These are phyloP conservation scores for Lateolabrax maculatus DNA, from an alignment of 2,797 vertebrate species.

Conservation along the genomic window DNA sequence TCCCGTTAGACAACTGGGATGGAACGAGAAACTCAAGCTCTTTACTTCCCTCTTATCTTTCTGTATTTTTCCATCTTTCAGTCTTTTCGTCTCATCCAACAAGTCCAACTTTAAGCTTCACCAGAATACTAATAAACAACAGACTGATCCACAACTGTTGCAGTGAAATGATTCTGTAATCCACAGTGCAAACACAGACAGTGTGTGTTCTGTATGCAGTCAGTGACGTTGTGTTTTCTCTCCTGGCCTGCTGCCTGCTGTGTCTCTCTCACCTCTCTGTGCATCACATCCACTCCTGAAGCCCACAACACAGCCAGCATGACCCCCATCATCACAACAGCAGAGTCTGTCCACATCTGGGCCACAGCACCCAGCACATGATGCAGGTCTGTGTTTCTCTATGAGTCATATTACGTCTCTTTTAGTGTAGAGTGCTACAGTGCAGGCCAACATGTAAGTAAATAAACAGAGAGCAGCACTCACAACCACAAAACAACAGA, in stretches of 20 bases:
- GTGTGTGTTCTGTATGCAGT: constrained; percentile 4
- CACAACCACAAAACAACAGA: constrained; percentile 8
- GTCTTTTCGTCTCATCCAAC: too few relatives aligned
- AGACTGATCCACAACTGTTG: not conserved
- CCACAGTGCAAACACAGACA: constrained; percentile 12
- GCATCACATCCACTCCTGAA: too few relatives aligned
- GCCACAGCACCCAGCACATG: not conserved
- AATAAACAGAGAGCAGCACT: constrained; percentile 26
- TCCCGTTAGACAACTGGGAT: not conserved
- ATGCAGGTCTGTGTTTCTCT: not conserved
- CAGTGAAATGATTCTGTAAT: constrained; percentile 9
- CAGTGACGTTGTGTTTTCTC: not conserved
- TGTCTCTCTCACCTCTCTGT: too few relatives aligned
- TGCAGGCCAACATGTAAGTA: not conserved
- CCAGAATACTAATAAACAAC: not conserved
- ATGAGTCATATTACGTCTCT: not conserved
- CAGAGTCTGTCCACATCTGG: too few relatives aligned
- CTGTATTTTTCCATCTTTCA: too few relatives aligned
- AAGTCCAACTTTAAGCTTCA: not conserved
- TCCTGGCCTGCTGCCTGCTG: too few relatives aligned
- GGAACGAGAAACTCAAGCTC: not conserved
- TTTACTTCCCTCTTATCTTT: too few relatives aligned
- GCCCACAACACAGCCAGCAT: too few relatives aligned
- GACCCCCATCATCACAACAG: too few relatives aligned
- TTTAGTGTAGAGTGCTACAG: not conserved